Evolutionary conservation across 2,113 vertebrate genomes (phyloP).

Genomic region (Clarias gariepinus): DNA sequence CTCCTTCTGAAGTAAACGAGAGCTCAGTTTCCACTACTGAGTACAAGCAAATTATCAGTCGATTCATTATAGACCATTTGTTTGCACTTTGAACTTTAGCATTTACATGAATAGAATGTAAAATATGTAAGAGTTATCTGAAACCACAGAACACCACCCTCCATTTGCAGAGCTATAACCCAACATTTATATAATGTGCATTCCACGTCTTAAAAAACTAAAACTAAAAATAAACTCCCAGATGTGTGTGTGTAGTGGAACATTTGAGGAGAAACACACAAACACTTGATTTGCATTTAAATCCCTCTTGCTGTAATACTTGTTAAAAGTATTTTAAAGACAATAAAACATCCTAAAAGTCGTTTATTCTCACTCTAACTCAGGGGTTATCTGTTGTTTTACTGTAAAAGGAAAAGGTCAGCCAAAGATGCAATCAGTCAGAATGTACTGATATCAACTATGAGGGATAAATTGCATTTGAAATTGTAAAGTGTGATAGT

Average conservation of each 20-base stretch:
- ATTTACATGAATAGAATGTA: background rate
- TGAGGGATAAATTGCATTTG: background rate
- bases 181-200: background rate
- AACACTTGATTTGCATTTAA: background rate
- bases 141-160: background rate
- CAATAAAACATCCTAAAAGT: background rate
- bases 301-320: background rate
- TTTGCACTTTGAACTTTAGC: slow-evolving; percentile 16
- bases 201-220: background rate
- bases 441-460: background rate
- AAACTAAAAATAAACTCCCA: no score
- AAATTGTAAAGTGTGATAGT: background rate
- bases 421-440: background rate
- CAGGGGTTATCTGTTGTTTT: background rate
- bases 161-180: background rate
- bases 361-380: background rate
- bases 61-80: background rate
- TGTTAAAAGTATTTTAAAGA: background rate
- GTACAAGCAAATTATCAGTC: slow-evolving; percentile 18
- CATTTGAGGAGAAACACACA: background rate
- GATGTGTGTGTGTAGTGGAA: background rate
- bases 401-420: background rate
- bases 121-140: background rate
- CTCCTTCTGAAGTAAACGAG: background rate
- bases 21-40: slow-evolving; percentile 5